Percentiles rank a stretch among this genome's conserved stretches.
These are phyloP conservation scores for Tachuris rubrigastra DNA, from an alignment of 2,113 vertebrate genomes.

Conservation along the genomic window DNA sequence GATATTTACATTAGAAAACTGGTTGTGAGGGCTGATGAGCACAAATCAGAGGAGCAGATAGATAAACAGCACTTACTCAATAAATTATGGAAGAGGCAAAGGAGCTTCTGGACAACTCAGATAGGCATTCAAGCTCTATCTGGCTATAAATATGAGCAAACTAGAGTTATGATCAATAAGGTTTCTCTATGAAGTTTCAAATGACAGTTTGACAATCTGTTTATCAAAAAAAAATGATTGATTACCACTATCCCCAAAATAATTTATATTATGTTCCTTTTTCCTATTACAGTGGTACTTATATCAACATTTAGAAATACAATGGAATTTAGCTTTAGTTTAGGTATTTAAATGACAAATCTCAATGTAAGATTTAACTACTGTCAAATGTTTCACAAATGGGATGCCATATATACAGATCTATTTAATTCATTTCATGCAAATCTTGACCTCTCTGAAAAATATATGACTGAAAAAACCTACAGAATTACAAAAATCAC, in stretches of 20 bases:
- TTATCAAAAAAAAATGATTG: neutral
- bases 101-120: neutral
- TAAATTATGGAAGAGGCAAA: neutral
- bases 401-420: neutral
- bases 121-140: neutral
- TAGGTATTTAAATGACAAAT: neutral
- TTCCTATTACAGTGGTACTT: neutral
- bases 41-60: neutral
- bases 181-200: conserved; percentile 5
- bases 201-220: neutral
- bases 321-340: neutral
- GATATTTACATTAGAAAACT: neutral
- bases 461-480: neutral
- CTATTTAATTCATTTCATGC: neutral
- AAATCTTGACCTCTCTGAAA: neutral
- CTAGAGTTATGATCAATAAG: neutral
- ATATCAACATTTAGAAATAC: neutral
- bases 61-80: neutral
- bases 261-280: neutral
- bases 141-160: conserved; percentile 6
- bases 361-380: neutral
- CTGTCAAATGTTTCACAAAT: neutral
- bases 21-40: neutral
- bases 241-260: neutral
- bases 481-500: neutral